phyloP scores from a whole-genome alignment of 2,888 invertebrate species.

The Leptothorax acervorum region DNA sequence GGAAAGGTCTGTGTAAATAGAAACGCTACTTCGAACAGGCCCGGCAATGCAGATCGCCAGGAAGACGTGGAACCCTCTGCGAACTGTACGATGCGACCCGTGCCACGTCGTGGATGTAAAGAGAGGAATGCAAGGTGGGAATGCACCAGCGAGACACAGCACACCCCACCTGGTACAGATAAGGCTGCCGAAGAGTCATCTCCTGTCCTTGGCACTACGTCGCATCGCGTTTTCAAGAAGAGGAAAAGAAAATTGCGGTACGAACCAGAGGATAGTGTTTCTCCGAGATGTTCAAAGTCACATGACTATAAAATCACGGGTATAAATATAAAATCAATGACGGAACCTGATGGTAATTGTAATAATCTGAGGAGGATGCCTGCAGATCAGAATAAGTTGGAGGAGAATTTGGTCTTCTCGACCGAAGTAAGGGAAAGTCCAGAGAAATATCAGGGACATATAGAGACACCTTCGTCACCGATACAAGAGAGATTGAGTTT shows the following conservation, averaged over 20 bases:
- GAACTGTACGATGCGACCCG: not conserved
- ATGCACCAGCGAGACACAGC: not conserved
- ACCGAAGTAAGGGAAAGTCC: not conserved
- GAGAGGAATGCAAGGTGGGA: not conserved
- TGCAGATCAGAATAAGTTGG: not conserved
- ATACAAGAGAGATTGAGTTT: conserved; percentile 18
- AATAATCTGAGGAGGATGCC: not conserved
- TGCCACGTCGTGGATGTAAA: not conserved
- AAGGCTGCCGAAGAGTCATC: not conserved
- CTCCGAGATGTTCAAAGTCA: not conserved
- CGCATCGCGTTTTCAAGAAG: not conserved
- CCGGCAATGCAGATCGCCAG: conserved; percentile 2
- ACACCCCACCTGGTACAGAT: not conserved
- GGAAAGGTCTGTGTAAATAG: not conserved
- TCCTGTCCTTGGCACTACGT: not conserved
- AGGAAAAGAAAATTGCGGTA: conserved; percentile 1
- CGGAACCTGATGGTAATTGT: not conserved
- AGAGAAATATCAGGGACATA: not conserved
- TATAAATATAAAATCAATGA: conserved; percentile 4
- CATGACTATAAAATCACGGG: not conserved
- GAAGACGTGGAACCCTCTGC: not conserved
- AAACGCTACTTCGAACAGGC: not conserved
- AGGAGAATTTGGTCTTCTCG: not conserved
- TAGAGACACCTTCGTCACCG: not conserved
- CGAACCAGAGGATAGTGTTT: not conserved